Percentiles rank a stretch among this genome's conserved stretches.
phyloP scores from a whole-genome alignment of 2,888 invertebrate species.

The Dasypogon diadema region DNA sequence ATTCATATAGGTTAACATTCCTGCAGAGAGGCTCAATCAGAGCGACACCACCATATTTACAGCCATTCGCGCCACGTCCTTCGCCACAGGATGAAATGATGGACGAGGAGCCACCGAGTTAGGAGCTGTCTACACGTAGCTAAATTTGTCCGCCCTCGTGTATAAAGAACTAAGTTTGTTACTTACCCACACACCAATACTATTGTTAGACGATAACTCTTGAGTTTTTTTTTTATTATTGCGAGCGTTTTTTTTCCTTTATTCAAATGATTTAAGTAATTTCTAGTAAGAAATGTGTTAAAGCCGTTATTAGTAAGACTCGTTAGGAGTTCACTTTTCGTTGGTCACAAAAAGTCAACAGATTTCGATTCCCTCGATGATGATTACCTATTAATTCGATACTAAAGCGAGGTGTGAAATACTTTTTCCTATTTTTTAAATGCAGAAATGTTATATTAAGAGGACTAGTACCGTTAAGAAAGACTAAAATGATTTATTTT shows the following conservation, averaged over 20 bases:
- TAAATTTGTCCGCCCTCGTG: conserved; percentile 45
- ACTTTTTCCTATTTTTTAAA: conserved; percentile 33
- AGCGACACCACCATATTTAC: conserved; percentile 66
- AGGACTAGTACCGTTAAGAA: conserved; percentile 30
- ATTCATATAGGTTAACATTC: conserved; percentile 60
- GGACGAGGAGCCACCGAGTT: conserved; percentile 76
- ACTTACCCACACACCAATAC: conserved; percentile 38
- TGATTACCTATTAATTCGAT: background rate
- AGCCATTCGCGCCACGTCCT: conserved; percentile 67
- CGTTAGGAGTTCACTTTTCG: conserved; percentile 17
- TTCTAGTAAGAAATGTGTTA: conserved; percentile 43
- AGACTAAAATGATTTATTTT: conserved; percentile 44
- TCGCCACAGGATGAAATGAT: conserved; percentile 74
- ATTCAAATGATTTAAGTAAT: conserved; percentile 29
- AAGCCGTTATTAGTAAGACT: conserved; percentile 12
- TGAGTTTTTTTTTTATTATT: conserved; percentile 20
- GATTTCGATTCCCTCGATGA: background rate
- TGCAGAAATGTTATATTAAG: conserved; percentile 32
- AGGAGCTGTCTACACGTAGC: conserved; percentile 62
- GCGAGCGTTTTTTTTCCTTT: conserved; percentile 22
- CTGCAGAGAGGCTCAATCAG: conserved; percentile 61
- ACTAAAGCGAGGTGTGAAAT: conserved; percentile 38
- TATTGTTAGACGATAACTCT: conserved; percentile 37
- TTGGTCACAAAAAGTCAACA: background rate
- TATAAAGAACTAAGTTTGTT: conserved; percentile 45